A percentile compares a stretch with the other conserved stretches of the same genome.
Evolutionary conservation across 1,140 invertebrate species (phyloP).

Genomic region (Saccostrea glomerata): DNA sequence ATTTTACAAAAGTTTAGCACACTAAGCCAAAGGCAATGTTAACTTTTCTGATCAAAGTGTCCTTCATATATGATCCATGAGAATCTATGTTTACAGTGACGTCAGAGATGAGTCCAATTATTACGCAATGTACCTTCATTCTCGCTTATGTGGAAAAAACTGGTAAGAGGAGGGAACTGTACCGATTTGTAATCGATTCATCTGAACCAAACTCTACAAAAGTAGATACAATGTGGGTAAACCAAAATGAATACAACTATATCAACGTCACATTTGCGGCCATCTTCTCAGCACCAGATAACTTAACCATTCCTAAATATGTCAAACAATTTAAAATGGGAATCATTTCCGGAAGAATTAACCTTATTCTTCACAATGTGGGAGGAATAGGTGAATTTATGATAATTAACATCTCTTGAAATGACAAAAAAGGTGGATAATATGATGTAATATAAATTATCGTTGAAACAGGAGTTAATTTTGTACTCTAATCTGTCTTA

Average conservation of each 20-base stretch:
- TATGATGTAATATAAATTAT: too few relatives aligned
- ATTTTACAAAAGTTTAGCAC: too few relatives aligned
- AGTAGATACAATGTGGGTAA: slow-evolving; percentile 41
- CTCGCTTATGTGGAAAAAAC: not conserved
- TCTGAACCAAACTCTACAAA: slow-evolving; percentile 43
- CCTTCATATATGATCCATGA: too few relatives aligned
- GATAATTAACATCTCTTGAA: not conserved
- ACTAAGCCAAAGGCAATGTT: too few relatives aligned
- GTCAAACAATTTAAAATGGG: slow-evolving; percentile 29
- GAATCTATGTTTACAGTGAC: slow-evolving; percentile 20
- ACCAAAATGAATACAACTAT: slow-evolving; percentile 41
- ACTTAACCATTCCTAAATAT: not conserved
- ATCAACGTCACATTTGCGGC: slow-evolving; percentile 28
- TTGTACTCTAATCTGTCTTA: not conserved
- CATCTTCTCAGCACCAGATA: slow-evolving; percentile 33
- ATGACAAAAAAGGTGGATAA: too few relatives aligned
- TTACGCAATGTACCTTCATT: slow-evolving; percentile 31
- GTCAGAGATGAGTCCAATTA: not conserved
- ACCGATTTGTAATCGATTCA: slow-evolving; percentile 49
- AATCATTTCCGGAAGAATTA: slow-evolving; percentile 12
- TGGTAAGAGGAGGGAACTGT: slow-evolving; percentile 21
- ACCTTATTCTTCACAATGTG: slow-evolving; percentile 1
- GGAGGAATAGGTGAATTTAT: not conserved
- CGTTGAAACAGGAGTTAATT: too few relatives aligned
- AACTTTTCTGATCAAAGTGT: too few relatives aligned